Conservation (phyloP, 2,888 invertebrate species). For the Parnassius smintheus region DNA sequence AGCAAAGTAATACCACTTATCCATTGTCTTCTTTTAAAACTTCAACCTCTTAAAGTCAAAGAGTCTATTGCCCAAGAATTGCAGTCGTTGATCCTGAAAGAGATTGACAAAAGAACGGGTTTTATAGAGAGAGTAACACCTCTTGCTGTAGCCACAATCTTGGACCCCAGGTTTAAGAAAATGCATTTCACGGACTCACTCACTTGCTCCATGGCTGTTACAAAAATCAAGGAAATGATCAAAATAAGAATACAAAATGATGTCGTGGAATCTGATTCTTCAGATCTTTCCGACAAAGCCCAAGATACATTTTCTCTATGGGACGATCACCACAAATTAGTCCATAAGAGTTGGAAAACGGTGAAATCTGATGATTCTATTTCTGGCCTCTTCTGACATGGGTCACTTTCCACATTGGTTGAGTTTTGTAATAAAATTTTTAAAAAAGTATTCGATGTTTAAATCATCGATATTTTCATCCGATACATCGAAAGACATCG, state of each 20-base stretch:
- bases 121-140: too few relatives aligned
- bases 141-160: too few relatives aligned
- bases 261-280: too few relatives aligned
- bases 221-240: constrained; percentile 6
- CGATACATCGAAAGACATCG: constrained; percentile 23
- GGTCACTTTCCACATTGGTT: too few relatives aligned
- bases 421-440: too few relatives aligned
- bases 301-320: constrained; percentile 33
- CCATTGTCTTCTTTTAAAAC: too few relatives aligned
- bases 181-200: constrained; percentile 26
- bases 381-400: too few relatives aligned
- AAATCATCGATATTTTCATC: constrained; percentile 17
- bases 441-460: constrained; percentile 3
- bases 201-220: constrained; percentile 1
- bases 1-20: too few relatives aligned
- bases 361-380: constrained; percentile 25
- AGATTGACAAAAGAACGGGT: constrained; percentile 31
- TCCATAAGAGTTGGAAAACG: constrained; percentile 31
- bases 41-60: too few relatives aligned
- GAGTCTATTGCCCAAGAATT: too few relatives aligned
- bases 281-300: not conserved
- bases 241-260: not conserved
- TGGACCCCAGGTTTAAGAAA: constrained; percentile 32
- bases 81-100: too few relatives aligned
- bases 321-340: constrained; percentile 33